A percentile compares a stretch with the other conserved stretches of the same genome.
Evolutionary conservation across 2,888 invertebrate species (phyloP).

Genomic region (Apamea epomidion): DNA sequence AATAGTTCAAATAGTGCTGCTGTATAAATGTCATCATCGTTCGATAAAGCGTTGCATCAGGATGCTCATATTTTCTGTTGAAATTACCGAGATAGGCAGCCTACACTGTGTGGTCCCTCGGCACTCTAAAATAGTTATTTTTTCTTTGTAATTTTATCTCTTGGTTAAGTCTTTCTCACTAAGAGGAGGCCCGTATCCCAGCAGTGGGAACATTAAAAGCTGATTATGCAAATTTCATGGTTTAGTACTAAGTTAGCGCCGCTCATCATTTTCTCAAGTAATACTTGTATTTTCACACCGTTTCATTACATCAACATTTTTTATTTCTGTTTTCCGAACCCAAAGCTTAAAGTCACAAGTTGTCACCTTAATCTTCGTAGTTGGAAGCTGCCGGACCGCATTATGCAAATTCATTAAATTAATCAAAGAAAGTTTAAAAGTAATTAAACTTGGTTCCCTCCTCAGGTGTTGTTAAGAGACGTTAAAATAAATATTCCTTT

Average conservation of each 20-base stretch:
- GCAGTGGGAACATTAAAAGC: too few relatives aligned
- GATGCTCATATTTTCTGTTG: not conserved
- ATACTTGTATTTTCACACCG: not conserved
- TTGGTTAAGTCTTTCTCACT: too few relatives aligned
- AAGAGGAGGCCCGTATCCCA: too few relatives aligned
- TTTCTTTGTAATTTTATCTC: not conserved
- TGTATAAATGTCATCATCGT: not conserved
- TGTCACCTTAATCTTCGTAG: slow-evolving; percentile 57
- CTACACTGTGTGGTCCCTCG: not conserved
- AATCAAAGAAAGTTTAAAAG: slow-evolving; percentile 76
- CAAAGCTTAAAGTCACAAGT: slow-evolving; percentile 39
- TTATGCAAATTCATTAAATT: slow-evolving; percentile 76
- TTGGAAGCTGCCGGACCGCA: slow-evolving; percentile 58
- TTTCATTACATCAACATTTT: slow-evolving; percentile 4
- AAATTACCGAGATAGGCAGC: too few relatives aligned
- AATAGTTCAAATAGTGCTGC: too few relatives aligned
- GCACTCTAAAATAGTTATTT: not conserved
- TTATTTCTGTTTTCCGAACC: slow-evolving; percentile 15
- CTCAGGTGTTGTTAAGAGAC: slow-evolving; percentile 70
- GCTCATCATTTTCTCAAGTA: not conserved
- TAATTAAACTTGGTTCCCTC: slow-evolving; percentile 73
- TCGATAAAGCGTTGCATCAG: not conserved
- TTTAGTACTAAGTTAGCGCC: not conserved
- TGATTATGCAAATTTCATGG: too few relatives aligned
- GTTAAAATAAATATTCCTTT: slow-evolving; percentile 58